Conservation (phyloP, 2,888 invertebrate species). For the Latrodectus elegans region DNA sequence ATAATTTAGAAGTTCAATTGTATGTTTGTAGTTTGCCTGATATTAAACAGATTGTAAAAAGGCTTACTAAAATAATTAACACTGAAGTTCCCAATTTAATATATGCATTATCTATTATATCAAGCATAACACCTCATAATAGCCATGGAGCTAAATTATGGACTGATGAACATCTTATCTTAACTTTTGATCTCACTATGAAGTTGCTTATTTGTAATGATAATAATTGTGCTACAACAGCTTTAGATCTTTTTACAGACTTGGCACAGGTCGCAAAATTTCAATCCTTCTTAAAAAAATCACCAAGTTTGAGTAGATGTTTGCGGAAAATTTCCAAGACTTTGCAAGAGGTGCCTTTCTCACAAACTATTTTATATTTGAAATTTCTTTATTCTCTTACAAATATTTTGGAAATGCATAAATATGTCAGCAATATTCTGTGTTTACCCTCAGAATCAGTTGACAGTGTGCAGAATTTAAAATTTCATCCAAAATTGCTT, state of each 20-base stretch:
- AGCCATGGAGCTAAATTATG: constrained; percentile 31
- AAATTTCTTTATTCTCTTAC: constrained; percentile 28
- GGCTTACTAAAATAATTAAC: constrained; percentile 32
- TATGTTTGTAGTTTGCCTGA: constrained; percentile 34
- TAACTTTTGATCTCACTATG: constrained; percentile 48
- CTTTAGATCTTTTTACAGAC: constrained; percentile 60
- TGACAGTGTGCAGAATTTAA: constrained; percentile 6
- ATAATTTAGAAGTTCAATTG: constrained; percentile 42
- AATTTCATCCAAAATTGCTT: constrained; percentile 36
- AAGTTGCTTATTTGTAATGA: constrained; percentile 44
- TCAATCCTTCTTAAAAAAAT: constrained; percentile 24
- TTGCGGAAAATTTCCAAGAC: constrained; percentile 32
- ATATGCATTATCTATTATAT: constrained; percentile 49
- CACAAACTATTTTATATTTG: constrained; percentile 34
- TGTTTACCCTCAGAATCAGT: constrained; percentile 17
- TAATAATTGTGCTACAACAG: constrained; percentile 33
- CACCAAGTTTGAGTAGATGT: constrained; percentile 9
- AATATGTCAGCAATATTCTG: constrained; percentile 28
- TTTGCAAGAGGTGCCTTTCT: not conserved
- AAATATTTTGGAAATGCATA: constrained; percentile 2
- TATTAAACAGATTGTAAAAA: constrained; percentile 43
- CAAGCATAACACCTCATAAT: constrained; percentile 36
- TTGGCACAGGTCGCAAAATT: constrained; percentile 27
- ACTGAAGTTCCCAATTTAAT: constrained; percentile 27
- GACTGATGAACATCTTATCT: constrained; percentile 58